These are phyloP conservation scores for Pachymerium ferrugineum DNA, from an alignment of 2,888 invertebrate genomes.

Conservation along the genomic window DNA sequence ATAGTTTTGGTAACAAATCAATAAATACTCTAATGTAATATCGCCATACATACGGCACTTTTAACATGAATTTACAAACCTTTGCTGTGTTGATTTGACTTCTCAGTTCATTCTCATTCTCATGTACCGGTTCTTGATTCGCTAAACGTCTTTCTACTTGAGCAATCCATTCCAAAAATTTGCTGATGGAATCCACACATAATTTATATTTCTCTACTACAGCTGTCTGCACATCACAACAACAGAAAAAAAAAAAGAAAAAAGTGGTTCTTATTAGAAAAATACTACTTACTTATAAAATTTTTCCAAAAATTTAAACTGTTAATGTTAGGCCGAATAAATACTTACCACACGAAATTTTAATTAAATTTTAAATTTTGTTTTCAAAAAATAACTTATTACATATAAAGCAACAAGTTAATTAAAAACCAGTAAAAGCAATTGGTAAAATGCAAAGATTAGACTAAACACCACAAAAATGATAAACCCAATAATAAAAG, in stretches of 20 bases:
- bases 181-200: conserved; percentile 78
- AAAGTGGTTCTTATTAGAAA: neutral
- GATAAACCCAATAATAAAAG: too few relatives aligned
- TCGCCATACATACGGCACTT: neutral
- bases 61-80: conserved; percentile 51
- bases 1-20: conserved; percentile 2
- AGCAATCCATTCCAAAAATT: conserved; percentile 79
- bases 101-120: conserved; percentile 75
- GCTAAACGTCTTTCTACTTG: conserved; percentile 77
- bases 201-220: conserved; percentile 89
- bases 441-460: too few relatives aligned
- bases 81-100: conserved; percentile 85
- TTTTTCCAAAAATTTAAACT: too few relatives aligned
- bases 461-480: too few relatives aligned
- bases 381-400: neutral
- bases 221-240: conserved; percentile 64
- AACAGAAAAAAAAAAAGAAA: neutral
- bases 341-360: too few relatives aligned
- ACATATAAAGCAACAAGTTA: too few relatives aligned
- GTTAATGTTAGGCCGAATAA: too few relatives aligned
- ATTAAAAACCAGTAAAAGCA: too few relatives aligned
- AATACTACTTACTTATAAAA: neutral
- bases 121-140: conserved; percentile 76
- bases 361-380: neutral
- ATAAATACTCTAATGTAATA: neutral